phyloP scores from a whole-genome alignment of 2,113 vertebrate species.

The Litocranius walleri region DNA sequence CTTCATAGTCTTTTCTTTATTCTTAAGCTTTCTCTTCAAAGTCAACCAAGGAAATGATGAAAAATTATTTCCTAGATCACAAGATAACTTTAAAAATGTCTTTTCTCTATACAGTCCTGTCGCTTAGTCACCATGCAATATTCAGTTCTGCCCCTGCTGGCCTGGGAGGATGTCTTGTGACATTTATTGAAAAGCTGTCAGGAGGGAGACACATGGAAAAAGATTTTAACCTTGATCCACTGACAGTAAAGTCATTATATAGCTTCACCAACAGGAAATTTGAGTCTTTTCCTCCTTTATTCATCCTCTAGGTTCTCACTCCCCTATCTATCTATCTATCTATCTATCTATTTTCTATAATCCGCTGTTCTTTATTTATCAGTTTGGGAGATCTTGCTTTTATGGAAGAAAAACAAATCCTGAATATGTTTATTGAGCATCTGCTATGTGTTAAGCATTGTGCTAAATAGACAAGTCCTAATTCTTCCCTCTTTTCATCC shows the following conservation, averaged over 20 bases:
- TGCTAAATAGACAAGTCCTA: background rate
- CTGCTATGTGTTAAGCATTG: background rate
- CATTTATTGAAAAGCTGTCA: slow-evolving; percentile 17
- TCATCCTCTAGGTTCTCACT: background rate
- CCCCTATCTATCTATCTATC: background rate
- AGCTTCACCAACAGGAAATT: background rate
- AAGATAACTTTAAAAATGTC: slow-evolving; percentile 50
- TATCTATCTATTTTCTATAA: background rate
- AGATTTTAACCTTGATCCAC: slow-evolving; percentile 10
- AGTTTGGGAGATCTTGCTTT: background rate
- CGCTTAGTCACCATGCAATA: background rate
- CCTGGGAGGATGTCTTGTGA: background rate
- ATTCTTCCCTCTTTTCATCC: background rate
- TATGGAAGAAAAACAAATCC: background rate
- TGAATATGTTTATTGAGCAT: background rate
- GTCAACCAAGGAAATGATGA: slow-evolving; percentile 50
- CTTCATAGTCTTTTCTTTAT: slow-evolving; percentile 21
- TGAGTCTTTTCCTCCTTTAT: background rate
- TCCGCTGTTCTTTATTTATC: background rate
- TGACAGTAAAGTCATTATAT: background rate
- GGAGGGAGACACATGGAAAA: background rate
- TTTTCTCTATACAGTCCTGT: background rate
- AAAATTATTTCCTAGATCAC: slow-evolving; percentile 55
- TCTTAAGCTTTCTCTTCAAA: slow-evolving; percentile 52
- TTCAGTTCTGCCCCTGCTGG: background rate